Evolutionary conservation across 2,888 invertebrate genomes (phyloP), one percentile per base, ranked within the genome.

Genomic region (Laspeyria flexula): DNA sequence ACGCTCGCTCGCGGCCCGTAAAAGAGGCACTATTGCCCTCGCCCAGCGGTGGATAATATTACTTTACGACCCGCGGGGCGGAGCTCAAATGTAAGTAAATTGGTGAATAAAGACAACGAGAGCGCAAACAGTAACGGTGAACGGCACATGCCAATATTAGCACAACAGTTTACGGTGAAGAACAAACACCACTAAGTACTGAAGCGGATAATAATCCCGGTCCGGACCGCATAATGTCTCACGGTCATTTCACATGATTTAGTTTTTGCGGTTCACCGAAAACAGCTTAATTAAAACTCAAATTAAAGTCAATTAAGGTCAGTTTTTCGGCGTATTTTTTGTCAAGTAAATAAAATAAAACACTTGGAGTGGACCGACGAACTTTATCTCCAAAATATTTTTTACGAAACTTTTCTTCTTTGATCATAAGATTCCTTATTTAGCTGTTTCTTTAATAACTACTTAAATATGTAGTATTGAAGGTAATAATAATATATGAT

Each of bases 21-120:
- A 91, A 90, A 89, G 89, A 88, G 89, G 89, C 90, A 90, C 89
- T 91, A 90, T 88, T 89, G 88, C 90, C 88, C 83, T 78, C 86
- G 86, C 88, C 89, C 88, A 85, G 81, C 85, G 84, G 81, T 83
- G 87, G 87, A 86, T 90, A 90, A 91, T 91, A 90, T 91, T 90
- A 91, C 90, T 91, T 91, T 90, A 92, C 86, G 88, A 86, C 81
- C 83, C 86, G 80, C 81, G 87, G 88, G 87, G 86, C 81, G 84
- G 71, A 79, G 82, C 81, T 79, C 83, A 82, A 88, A 88, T 88
- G 85, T 90, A 86, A 90, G 88, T 90, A 90, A 91, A 90, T 90
- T 91, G 90, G 85, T 78, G 86, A 86, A 90, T 92, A 90, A 90
- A 89, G 88, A 88, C 89, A 86, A 85, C 85, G 81, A 79, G 75